Percentiles rank a stretch among this genome's conserved stretches.
Conservation (phyloP, 2,888 invertebrate species). For the Cheilosia scutellata region DNA sequence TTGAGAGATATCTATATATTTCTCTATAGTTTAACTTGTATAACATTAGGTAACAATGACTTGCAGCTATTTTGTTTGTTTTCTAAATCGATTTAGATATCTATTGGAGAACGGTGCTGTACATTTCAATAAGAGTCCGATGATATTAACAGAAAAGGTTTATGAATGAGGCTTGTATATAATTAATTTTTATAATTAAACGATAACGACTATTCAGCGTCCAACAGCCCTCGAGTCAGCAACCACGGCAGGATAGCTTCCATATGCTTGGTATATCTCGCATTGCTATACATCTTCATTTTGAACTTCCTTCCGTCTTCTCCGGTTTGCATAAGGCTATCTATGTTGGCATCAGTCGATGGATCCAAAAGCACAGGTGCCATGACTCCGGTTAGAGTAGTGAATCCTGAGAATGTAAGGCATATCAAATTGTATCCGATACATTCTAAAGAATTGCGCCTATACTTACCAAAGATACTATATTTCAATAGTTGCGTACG, state of each 20-base stretch:
- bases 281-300: slow-evolving; percentile 78
- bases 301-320: slow-evolving; percentile 78
- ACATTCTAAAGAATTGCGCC: not conserved
- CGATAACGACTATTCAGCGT: slow-evolving; percentile 18
- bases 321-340: slow-evolving; percentile 78
- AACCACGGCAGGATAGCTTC: slow-evolving; percentile 81
- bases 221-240: slow-evolving; percentile 78
- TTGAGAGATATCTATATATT: no score
- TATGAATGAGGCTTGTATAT: no score
- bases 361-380: slow-evolving; percentile 79
- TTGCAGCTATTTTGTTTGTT: no score
- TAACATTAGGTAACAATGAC: no score
- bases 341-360: slow-evolving; percentile 78
- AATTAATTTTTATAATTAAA: no score
- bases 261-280: slow-evolving; percentile 80
- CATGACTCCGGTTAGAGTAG: slow-evolving; percentile 78
- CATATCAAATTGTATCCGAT: not conserved
- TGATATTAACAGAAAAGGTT: no score
- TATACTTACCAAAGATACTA: slow-evolving; percentile 79
- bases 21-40: no score
- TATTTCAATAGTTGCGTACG: slow-evolving; percentile 78
- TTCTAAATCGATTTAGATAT: no score
- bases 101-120: no score
- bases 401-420: slow-evolving; percentile 71
- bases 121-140: no score